These are phyloP conservation scores for Zaprionus africanus DNA, from an alignment of 1,140 invertebrate genomes.

Conservation along the genomic window DNA sequence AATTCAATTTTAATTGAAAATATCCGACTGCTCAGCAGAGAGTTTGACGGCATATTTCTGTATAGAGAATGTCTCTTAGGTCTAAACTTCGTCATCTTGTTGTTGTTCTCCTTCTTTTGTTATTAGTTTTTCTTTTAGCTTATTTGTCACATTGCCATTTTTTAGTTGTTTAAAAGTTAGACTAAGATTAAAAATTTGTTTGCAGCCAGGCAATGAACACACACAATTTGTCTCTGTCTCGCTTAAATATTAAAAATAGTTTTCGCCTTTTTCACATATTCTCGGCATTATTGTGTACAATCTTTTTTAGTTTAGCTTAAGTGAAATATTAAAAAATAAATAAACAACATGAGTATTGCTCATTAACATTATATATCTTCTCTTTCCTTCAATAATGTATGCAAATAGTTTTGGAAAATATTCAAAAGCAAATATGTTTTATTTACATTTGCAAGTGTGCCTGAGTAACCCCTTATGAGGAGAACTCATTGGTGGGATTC, in stretches of 20 bases:
- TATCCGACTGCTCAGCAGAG: conserved; percentile 55
- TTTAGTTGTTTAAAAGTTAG: conserved; percentile 50
- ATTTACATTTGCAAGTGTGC: conserved; percentile 60
- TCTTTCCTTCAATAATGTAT: conserved; percentile 12
- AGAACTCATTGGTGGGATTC: background rate
- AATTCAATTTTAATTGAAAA: conserved; percentile 53
- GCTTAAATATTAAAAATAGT: conserved; percentile 61
- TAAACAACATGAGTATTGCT: conserved; percentile 44
- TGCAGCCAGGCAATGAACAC: conserved; percentile 53
- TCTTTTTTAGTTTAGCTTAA: conserved; percentile 30
- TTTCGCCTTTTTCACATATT: conserved; percentile 32
- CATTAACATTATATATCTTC: conserved; percentile 11
- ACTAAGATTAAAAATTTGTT: conserved; percentile 57
- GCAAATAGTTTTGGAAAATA: conserved; percentile 15
- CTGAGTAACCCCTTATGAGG: background rate
- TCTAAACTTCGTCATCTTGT: conserved; percentile 48
- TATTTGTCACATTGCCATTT: conserved; percentile 74
- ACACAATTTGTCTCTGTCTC: conserved; percentile 51
- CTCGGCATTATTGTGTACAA: conserved; percentile 40
- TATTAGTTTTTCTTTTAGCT: conserved; percentile 39
- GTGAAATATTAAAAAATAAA: conserved; percentile 3
- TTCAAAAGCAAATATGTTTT: conserved; percentile 34
- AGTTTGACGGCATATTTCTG: conserved; percentile 39
- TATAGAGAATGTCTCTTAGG: conserved; percentile 61
- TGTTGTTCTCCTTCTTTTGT: conserved; percentile 29